Evolutionary conservation across 2,113 vertebrate species (phyloP).

Genomic region (Turdus rufiventris): DNA sequence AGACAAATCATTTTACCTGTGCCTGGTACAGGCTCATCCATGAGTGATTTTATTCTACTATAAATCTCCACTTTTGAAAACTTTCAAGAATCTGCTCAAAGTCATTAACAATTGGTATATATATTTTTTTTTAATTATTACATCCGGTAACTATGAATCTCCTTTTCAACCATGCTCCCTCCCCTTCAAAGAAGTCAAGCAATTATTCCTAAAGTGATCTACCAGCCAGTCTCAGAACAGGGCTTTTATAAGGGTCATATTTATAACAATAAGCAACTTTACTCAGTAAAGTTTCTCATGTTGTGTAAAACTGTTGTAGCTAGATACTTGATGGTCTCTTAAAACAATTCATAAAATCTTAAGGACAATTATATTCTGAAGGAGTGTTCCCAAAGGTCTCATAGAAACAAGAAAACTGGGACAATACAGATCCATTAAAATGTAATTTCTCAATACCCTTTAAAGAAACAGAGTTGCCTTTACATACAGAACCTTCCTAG

Average conservation of each 20-base stretch:
- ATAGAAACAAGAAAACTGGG: background rate
- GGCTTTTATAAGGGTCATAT: background rate
- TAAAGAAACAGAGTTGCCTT: background rate
- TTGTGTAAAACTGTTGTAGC: background rate
- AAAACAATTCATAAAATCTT: slow-evolving; percentile 31
- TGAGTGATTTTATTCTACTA: background rate
- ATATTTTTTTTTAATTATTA: background rate
- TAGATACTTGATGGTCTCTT: background rate
- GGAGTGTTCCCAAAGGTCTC: background rate
- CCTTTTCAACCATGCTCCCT: background rate
- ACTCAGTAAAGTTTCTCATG: background rate
- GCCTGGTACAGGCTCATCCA: background rate
- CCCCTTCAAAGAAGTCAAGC: background rate
- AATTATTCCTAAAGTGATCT: background rate
- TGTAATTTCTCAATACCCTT: background rate
- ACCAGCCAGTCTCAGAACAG: background rate
- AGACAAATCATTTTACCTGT: background rate
- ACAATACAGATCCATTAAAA: background rate
- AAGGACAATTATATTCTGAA: slow-evolving; percentile 12
- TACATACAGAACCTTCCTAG: background rate
- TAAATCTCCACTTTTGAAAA: background rate
- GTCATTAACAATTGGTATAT: background rate
- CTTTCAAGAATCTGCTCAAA: background rate
- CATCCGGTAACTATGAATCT: background rate
- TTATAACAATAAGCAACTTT: background rate